Evolutionary conservation across 2,113 vertebrate genomes (phyloP).

Genomic region (Myotis yumanensis): DNA sequence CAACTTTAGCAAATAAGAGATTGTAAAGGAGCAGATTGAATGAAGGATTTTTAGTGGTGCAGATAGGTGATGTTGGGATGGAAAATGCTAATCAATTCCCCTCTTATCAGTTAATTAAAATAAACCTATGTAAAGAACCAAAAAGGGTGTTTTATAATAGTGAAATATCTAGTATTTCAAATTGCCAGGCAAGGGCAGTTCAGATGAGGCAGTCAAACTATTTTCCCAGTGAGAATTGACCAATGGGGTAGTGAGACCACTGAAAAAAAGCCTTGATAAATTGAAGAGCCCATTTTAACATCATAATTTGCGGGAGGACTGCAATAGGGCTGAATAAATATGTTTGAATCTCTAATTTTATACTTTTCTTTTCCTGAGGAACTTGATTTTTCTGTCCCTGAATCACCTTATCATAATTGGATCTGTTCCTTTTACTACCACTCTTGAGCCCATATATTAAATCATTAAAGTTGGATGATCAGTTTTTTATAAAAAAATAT

Average conservation of each 20-base stretch:
- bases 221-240: constrained; percentile 76
- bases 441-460: constrained; percentile 83
- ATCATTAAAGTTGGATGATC: constrained; percentile 86
- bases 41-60: constrained; percentile 96
- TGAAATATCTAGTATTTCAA: constrained; percentile 79
- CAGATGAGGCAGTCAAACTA: constrained; percentile 68
- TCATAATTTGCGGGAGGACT: constrained; percentile 77
- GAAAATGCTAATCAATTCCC: constrained; percentile 82
- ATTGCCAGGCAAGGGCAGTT: constrained; percentile 78
- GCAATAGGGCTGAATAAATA: constrained; percentile 80
- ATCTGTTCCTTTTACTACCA: constrained; percentile 87
- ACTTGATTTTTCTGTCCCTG: constrained; percentile 85
- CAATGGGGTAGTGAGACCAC: constrained; percentile 73
- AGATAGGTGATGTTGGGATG: constrained; percentile 83
- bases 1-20: constrained; percentile 98
- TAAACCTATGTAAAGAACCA: constrained; percentile 83
- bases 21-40: constrained; percentile 84
- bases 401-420: constrained; percentile 83
- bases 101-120: constrained; percentile 82
- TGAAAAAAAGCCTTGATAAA: constrained; percentile 79
- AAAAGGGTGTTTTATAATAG: constrained; percentile 84
- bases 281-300: constrained; percentile 81
- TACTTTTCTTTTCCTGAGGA: constrained; percentile 86
- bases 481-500: constrained; percentile 91
- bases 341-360: constrained; percentile 87